A percentile compares a stretch with the other conserved stretches of the same genome.
phyloP scores from a whole-genome alignment of 1,140 invertebrate species.

The Laodelphax striatellus region DNA sequence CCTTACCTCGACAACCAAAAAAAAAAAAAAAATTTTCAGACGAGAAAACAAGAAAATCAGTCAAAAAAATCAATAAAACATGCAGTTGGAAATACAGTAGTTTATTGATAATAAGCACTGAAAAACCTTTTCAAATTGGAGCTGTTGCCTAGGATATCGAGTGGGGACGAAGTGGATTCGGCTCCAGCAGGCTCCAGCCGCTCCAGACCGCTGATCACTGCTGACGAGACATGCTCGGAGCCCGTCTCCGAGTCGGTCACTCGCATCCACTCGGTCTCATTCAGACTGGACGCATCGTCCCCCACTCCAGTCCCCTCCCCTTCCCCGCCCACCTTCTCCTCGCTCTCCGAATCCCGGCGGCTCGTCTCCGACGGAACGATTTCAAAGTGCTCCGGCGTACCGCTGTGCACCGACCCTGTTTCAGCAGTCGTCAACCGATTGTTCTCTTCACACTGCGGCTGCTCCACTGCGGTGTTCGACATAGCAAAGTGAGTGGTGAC shows the following conservation, averaged over 20 bases:
- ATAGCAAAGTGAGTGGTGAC: slow-evolving; percentile 11
- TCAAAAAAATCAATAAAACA: no score
- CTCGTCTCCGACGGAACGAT: slow-evolving; percentile 19
- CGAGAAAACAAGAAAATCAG: no score
- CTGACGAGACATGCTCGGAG: not conserved
- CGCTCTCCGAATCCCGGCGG: not conserved
- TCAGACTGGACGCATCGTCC: slow-evolving; percentile 14
- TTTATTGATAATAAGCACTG: no score
- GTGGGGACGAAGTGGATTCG: not conserved
- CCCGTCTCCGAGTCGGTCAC: slow-evolving; percentile 12
- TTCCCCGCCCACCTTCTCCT: slow-evolving; percentile 1
- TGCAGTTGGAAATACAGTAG: no score
- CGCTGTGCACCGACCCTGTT: slow-evolving; percentile 17
- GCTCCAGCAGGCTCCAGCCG: not conserved
- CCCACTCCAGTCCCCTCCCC: not conserved
- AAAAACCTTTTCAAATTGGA: not conserved
- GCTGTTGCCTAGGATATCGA: not conserved
- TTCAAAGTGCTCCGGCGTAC: slow-evolving; percentile 32
- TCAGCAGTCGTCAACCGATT: not conserved
- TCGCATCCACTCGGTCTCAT: slow-evolving; percentile 16
- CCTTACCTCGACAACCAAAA: no score
- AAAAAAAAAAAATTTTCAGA: no score
- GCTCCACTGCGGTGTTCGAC: not conserved
- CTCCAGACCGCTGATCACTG: not conserved
- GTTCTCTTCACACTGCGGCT: not conserved